Conservation (phyloP, 2,888 invertebrate species). For the Mythimna vitellina region DNA sequence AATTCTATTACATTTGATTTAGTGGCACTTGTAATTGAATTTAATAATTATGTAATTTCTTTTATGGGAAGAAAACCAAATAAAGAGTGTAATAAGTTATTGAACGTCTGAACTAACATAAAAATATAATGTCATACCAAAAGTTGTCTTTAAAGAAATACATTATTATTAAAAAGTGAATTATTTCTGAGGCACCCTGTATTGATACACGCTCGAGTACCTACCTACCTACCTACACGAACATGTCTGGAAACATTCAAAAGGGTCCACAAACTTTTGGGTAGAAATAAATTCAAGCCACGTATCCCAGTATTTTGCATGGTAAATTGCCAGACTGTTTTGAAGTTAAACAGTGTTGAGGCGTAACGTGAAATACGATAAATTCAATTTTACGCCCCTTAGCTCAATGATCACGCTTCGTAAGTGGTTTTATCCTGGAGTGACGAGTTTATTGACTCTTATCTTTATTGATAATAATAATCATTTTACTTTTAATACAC, state of each 20-base stretch:
- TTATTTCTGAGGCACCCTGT: too few relatives aligned
- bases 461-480: conserved; percentile 31
- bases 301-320: conserved; percentile 68
- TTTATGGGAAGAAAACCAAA: too few relatives aligned
- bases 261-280: conserved; percentile 57
- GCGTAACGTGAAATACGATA: conserved; percentile 34
- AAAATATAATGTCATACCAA: too few relatives aligned
- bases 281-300: conserved; percentile 67
- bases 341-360: conserved; percentile 59
- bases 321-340: conserved; percentile 66
- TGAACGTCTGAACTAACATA: too few relatives aligned
- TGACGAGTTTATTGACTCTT: conserved; percentile 30
- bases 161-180: too few relatives aligned
- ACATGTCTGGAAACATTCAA: background rate
- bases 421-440: conserved; percentile 20
- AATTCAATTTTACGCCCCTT: conserved; percentile 48
- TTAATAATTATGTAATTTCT: too few relatives aligned
- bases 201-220: background rate
- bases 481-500: conserved; percentile 14
- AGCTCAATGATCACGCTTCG: conserved; percentile 24
- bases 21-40: too few relatives aligned
- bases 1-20: too few relatives aligned
- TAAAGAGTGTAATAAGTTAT: too few relatives aligned
- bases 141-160: too few relatives aligned
- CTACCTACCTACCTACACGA: background rate